These are phyloP conservation scores for Lottia scabra DNA, from an alignment of 2,888 invertebrate species.

Conservation along the genomic window DNA sequence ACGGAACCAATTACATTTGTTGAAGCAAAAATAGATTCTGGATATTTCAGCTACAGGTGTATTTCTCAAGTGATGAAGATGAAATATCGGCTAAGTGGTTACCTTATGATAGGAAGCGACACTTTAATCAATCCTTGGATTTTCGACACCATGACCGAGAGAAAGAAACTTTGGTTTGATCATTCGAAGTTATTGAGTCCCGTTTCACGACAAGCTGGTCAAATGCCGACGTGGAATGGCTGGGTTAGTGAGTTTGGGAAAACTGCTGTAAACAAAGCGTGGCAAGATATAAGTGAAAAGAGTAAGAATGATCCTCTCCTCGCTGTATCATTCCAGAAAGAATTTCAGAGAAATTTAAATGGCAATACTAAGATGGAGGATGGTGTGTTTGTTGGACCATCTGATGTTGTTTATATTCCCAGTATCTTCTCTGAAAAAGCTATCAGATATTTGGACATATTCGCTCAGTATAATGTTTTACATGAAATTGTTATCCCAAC, in stretches of 20 bases:
- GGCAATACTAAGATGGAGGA: neutral
- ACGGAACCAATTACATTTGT: neutral
- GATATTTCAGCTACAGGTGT: neutral
- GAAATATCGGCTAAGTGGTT: neutral
- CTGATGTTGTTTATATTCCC: neutral
- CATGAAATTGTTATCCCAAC: neutral
- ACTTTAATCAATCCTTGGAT: neutral
- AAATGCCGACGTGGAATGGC: neutral
- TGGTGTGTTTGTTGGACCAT: neutral
- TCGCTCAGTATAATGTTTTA: neutral
- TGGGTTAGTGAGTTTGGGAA: neutral
- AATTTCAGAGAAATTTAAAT: neutral
- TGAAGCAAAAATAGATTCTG: neutral
- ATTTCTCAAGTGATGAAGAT: neutral
- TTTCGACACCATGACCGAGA: neutral
- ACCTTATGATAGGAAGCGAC: neutral
- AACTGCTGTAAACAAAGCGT: neutral
- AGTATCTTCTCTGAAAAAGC: neutral
- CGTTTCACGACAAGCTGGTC: neutral
- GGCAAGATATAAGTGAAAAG: neutral
- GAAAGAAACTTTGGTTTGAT: neutral
- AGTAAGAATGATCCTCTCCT: neutral
- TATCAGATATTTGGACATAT: neutral
- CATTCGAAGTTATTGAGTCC: neutral
- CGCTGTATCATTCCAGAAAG: neutral